Evolutionary conservation across 2,888 invertebrate species (phyloP).

Genomic region (Drosophila kanekoi): DNA sequence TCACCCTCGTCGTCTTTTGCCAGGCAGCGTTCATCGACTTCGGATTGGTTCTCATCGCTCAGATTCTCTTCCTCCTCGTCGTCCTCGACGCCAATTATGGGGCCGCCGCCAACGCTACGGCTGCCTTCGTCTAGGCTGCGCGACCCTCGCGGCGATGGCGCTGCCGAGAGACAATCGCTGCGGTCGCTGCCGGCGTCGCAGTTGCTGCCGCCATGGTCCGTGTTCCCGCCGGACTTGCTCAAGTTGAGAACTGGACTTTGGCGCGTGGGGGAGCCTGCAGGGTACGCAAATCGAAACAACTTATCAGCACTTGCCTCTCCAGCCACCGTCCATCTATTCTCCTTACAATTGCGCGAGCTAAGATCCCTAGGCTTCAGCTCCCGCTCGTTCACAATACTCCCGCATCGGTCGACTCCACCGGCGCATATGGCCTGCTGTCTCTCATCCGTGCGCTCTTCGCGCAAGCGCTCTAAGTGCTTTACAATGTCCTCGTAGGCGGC

Average conservation of each 20-base stretch:
- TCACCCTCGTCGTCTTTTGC: slow-evolving; percentile 86
- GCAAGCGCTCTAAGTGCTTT: slow-evolving; percentile 97
- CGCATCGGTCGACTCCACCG: slow-evolving; percentile 86
- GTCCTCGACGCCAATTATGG: slow-evolving; percentile 79
- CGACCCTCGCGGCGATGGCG: slow-evolving; percentile 86
- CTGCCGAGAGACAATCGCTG: slow-evolving; percentile 87
- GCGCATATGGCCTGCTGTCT: slow-evolving; percentile 89
- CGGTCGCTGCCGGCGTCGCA: slow-evolving; percentile 88
- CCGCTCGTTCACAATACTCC: slow-evolving; percentile 87
- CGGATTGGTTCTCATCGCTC: slow-evolving; percentile 93
- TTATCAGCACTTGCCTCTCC: slow-evolving; percentile 1
- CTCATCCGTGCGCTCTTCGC: slow-evolving; percentile 95
- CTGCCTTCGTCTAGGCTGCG: slow-evolving; percentile 78
- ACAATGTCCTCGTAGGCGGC: slow-evolving; percentile 98
- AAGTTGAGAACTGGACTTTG: slow-evolving; percentile 97
- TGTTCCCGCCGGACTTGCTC: slow-evolving; percentile 92
- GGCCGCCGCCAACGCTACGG: slow-evolving; percentile 71
- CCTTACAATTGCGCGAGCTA: slow-evolving; percentile 95
- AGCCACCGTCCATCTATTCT: neutral
- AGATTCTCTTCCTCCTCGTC: slow-evolving; percentile 90
- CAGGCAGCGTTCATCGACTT: slow-evolving; percentile 89
- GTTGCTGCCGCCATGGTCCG: slow-evolving; percentile 89
- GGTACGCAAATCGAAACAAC: neutral
- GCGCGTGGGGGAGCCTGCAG: slow-evolving; percentile 90
- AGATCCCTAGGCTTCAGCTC: slow-evolving; percentile 93